Percentiles rank a stretch among this genome's conserved stretches.
Conservation (phyloP, 2,113 vertebrate genomes). For the Manacus vitellinus region DNA sequence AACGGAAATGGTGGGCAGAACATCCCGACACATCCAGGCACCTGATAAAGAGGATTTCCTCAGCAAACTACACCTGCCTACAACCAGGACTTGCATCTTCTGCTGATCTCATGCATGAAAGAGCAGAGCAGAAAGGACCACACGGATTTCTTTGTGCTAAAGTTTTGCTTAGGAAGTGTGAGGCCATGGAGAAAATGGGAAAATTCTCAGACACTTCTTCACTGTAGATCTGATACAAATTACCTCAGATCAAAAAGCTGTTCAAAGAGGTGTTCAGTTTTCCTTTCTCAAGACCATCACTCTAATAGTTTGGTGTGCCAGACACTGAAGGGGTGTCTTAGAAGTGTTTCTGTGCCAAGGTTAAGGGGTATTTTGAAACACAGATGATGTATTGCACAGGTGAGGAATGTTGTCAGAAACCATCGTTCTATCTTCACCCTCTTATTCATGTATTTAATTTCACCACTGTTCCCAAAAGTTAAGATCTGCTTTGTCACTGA, state of each 20-base stretch:
- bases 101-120: neutral
- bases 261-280: neutral
- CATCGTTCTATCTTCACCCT: neutral
- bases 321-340: neutral
- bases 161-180: neutral
- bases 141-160: neutral
- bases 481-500: neutral
- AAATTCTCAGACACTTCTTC: neutral
- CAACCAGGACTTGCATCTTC: neutral
- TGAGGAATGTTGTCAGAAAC: neutral
- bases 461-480: neutral
- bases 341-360: neutral
- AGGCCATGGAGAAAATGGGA: neutral
- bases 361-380: neutral
- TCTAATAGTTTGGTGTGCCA: neutral
- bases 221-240: neutral
- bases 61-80: neutral
- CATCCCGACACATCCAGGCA: neutral
- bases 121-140: neutral
- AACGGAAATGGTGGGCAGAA: neutral
- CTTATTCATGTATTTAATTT: slow-evolving; percentile 1
- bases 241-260: neutral
- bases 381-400: neutral
- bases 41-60: neutral
- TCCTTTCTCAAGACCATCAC: neutral